Conservation (phyloP, 2,888 invertebrate genomes). For the Cataglyphis cursor region DNA sequence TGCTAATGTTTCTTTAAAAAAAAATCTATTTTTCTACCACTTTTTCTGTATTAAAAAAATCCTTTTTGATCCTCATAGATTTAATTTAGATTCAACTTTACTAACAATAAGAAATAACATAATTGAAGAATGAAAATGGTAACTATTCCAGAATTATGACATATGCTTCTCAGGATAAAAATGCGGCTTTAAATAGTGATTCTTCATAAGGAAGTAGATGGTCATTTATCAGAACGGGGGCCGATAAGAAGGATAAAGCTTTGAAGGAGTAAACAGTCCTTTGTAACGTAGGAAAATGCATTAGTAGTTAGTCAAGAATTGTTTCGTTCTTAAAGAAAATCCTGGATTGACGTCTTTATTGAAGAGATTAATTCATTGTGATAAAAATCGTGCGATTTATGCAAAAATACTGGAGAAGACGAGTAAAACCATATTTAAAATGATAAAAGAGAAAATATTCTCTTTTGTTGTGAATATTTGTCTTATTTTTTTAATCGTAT, state of each 20-base stretch:
- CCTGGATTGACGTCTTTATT: neutral
- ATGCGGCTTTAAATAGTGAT: conserved; percentile 58
- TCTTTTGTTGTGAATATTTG: neutral
- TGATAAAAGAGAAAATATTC: conserved; percentile 55
- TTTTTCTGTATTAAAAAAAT: neutral
- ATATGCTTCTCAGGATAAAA: neutral
- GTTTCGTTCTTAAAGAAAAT: neutral
- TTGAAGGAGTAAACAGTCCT: conserved; percentile 47
- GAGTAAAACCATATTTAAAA: conserved; percentile 43
- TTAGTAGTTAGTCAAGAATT: conserved; percentile 42
- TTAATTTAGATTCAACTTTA: neutral
- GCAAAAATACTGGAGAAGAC: conserved; percentile 9
- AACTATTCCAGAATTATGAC: neutral
- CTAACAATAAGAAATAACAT: neutral
- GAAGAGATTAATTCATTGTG: conserved; percentile 40
- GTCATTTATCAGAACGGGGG: conserved; percentile 60
- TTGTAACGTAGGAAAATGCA: conserved; percentile 30
- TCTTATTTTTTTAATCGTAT: neutral
- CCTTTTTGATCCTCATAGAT: neutral
- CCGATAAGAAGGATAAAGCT: conserved; percentile 61
- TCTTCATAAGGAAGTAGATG: conserved; percentile 65
- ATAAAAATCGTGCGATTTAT: conserved; percentile 52
- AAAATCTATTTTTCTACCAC: neutral
- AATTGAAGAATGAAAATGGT: neutral
- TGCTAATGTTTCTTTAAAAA: neutral